Evolutionary conservation across 2,888 invertebrate genomes (phyloP), one percentile per base, ranked within the genome.

Genomic region (Syrphus vitripennis): DNA sequence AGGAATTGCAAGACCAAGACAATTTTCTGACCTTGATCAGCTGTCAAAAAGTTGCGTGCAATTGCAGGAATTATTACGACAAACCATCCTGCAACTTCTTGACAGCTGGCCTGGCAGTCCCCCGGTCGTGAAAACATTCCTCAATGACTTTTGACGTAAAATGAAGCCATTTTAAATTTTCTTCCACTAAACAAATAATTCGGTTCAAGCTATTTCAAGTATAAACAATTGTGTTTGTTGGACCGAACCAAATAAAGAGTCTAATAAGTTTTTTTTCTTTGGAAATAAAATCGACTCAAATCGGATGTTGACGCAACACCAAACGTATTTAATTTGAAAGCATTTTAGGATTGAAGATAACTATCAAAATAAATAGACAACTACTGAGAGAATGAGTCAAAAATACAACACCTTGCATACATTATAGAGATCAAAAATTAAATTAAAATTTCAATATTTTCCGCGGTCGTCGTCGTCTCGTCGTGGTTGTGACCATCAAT

Each of bases 391-490:
- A 24, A 19, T 4, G 10, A 50, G 26, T 55, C 9, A 45, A 26
- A 69, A 61, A 72, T 19, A 31, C 34, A 80, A 40, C 48, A 40
- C 63, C 59, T 78, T 70, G 40, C 21, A 5, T 34, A 21, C 53
- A 2, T 12, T 12, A 45, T 26, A 26, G 21, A 1, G 21, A 63
- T 61, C 16, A 65, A 42, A 78, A 37, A 37, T 12, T 55, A 21
- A 80, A 71, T 83, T 79, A 16, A 76, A n/a, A 80, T 80, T 84
- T 80, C 65, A 83, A 75, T 80, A 61, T 70, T 75, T 79, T 75
- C 75, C 70, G 57, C 42, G 50, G 40, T 59, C 40, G 26, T n/a
- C 10, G 19, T 2, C 26, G 26, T 7, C 31, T n/a, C 5, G 37
- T 50, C 21, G 48, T 57, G n/a, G 24, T 42, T 59, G 63, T 26